These are phyloP conservation scores for Myopa tessellatipennis DNA, from an alignment of 2,888 invertebrate genomes.

Conservation along the genomic window DNA sequence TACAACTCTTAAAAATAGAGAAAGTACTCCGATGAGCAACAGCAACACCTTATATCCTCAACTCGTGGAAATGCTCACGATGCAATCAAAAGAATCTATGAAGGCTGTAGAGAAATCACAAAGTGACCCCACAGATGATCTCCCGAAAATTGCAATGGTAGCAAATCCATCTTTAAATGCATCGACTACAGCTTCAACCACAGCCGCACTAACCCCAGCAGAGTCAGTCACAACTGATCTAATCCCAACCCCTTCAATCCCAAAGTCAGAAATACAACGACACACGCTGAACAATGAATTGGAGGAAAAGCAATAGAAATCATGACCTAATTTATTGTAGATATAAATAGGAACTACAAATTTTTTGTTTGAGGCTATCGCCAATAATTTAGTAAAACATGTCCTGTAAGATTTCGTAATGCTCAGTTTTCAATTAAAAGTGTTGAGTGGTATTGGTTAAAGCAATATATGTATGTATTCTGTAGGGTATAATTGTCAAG, in stretches of 20 bases:
- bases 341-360: too few species aligned
- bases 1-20: background rate
- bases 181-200: background rate
- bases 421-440: too few species aligned
- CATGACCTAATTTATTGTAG: too few species aligned
- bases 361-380: too few species aligned
- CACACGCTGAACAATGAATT: background rate
- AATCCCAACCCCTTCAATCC: background rate
- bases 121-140: background rate
- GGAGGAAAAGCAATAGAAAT: conserved; percentile 54
- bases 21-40: background rate
- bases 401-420: too few species aligned
- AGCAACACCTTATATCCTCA: background rate
- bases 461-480: too few species aligned
- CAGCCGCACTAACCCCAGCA: background rate
- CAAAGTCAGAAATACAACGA: background rate
- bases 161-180: background rate
- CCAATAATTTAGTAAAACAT: too few species aligned
- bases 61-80: conserved; percentile 14
- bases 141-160: background rate
- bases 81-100: conserved; percentile 1
- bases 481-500: too few species aligned
- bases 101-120: background rate
- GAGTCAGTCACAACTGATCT: background rate
- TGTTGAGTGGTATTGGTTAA: too few species aligned